Evolutionary conservation across 2,797 vertebrate genomes (phyloP).

Genomic region (Molothrus ater): DNA sequence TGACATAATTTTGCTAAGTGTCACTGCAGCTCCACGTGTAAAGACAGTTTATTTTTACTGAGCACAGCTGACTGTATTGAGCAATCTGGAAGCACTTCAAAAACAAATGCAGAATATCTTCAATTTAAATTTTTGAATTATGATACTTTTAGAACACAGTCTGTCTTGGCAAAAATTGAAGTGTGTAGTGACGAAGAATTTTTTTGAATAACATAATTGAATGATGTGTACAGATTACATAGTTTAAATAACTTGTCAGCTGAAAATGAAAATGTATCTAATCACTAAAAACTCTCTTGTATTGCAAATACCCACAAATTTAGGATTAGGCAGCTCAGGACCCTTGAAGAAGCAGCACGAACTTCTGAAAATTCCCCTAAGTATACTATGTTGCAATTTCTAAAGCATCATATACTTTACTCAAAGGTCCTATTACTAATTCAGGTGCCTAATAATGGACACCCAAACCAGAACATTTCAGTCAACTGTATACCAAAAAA

Average conservation of each 20-base stretch:
- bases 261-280: neutral
- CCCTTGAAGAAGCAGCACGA: neutral
- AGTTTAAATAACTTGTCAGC: neutral
- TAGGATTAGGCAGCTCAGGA: neutral
- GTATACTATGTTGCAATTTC: neutral
- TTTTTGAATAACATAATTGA: neutral
- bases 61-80: neutral
- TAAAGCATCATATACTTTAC: neutral
- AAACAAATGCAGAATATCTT: slow-evolving; percentile 16
- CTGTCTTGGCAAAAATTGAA: neutral
- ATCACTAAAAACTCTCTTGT: neutral
- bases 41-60: neutral
- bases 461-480: neutral
- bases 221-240: neutral
- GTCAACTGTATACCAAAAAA: neutral
- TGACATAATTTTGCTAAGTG: neutral
- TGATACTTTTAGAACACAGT: neutral
- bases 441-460: neutral
- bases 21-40: neutral
- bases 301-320: neutral
- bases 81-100: neutral
- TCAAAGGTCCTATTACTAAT: neutral
- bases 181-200: neutral
- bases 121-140: neutral
- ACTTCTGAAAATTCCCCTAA: neutral